Base-by-base conservation (phyloP, 2,113 vertebrate genomes). In the Cavia aperea region DNA sequence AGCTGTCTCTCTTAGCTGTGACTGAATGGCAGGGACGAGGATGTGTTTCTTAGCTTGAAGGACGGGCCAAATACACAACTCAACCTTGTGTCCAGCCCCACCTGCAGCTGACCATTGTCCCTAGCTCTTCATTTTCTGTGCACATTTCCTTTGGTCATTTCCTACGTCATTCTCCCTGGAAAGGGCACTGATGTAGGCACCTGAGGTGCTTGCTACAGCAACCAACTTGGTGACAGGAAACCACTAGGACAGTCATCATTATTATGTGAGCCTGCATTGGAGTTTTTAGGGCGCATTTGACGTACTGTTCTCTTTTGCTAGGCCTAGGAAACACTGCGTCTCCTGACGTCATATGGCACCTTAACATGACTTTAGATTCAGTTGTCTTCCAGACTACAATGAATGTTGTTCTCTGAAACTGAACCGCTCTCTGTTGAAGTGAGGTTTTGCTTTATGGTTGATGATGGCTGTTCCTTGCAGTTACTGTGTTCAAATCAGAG, bases 391-490 rank as follows among this genome's bases (percentile, higher is more conserved):
- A 63, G 73, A 93, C 33, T 33, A 62, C 60, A 72, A 19, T 54
- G 43, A 66, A 66, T 11, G 7, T 88, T 91, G 92, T 88, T 85
- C 46, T 89, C 49, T 84, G 83, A 81, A 91, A 86, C 1, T 9
- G 15, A 88, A 63, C 72, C 33, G 36, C 43, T 73, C 16, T 54
- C 68, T 60, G 9, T 5, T 93, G 56, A 62, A 8, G 36, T 92
- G 14, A 21, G 26, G 10, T 91, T 91, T 84, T 84, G 43, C 92
- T 84, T 88, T 81, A 66, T 87, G 92, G 23, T 75, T 65, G 62
- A 18, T 1, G 18, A 66, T 21, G n/a, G 31, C 21, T 58, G 77
- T 63, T 65, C 85, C 24, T 79, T 93, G 23, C 78, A 43, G 23
- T 75, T 92, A 78, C 54, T 94, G 89, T 86, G 39, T 94, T 81